Evolutionary conservation across 2,797 vertebrate species (phyloP).

Genomic region (Taeniopygia guttata): DNA sequence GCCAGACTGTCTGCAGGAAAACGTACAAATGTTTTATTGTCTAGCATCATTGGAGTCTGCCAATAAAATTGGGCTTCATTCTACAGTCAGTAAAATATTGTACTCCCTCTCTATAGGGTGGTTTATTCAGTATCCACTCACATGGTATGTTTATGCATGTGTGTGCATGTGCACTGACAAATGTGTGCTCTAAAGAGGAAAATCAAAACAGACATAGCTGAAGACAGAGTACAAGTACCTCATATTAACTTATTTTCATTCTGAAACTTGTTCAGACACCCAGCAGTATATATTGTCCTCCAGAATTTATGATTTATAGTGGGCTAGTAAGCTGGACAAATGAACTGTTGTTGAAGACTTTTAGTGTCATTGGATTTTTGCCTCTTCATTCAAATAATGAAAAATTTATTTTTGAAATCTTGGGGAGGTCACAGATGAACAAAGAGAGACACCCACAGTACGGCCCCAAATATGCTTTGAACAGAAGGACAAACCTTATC

Average conservation of each 20-base stretch:
- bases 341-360: background rate
- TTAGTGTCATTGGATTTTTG: background rate
- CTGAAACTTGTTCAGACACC: background rate
- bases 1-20: conserved; percentile 53
- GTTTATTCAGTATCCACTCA: conserved; percentile 21
- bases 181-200: background rate
- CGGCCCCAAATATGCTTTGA: background rate
- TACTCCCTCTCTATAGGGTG: background rate
- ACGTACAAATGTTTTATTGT: conserved; percentile 65
- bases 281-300: background rate
- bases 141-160: background rate
- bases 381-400: background rate
- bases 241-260: background rate
- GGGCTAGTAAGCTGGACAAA: background rate
- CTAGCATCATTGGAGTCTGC: conserved; percentile 40
- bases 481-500: background rate
- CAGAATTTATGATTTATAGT: background rate
- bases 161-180: background rate
- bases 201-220: background rate
- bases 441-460: background rate
- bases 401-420: background rate
- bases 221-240: background rate
- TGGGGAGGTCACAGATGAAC: background rate
- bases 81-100: conserved; percentile 41
- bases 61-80: conserved; percentile 37